phyloP scores from a whole-genome alignment of 2,113 vertebrate genomes.

The Columbina picui region DNA sequence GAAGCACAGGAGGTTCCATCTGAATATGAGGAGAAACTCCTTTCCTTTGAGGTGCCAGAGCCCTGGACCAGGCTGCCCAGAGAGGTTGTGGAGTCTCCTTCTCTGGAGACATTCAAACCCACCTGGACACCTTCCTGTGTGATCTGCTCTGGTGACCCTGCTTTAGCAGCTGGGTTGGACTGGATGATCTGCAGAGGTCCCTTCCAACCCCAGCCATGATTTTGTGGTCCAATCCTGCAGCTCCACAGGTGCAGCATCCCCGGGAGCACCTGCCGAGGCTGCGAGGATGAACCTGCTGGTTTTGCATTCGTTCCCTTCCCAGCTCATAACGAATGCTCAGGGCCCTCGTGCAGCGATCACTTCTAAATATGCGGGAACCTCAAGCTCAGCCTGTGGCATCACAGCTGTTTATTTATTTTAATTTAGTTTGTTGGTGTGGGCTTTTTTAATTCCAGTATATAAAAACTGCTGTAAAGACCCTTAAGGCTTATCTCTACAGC shows the following conservation, averaged over 20 bases:
- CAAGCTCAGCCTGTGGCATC: neutral
- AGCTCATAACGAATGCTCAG: neutral
- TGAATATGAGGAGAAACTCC: no score
- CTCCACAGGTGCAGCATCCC: neutral
- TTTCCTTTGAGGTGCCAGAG: no score
- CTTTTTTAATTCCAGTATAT: no score
- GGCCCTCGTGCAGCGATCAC: neutral
- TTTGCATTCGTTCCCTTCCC: neutral
- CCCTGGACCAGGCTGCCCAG: no score
- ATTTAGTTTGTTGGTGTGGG: neutral
- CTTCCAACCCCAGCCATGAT: no score
- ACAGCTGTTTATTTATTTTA: neutral
- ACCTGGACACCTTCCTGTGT: no score
- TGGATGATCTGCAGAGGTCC: no score
- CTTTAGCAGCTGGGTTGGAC: no score
- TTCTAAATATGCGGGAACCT: neutral
- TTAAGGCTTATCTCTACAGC: neutral
- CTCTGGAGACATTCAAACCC: no score
- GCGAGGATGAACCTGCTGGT: neutral
- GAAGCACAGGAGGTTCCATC: no score
- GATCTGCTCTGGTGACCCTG: no score
- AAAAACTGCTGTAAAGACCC: neutral
- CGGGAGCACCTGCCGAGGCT: neutral
- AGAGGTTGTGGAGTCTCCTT: no score
- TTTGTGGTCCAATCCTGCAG: neutral